phyloP scores from a whole-genome alignment of 2,888 invertebrate species.

The Agrypnus murinus region DNA sequence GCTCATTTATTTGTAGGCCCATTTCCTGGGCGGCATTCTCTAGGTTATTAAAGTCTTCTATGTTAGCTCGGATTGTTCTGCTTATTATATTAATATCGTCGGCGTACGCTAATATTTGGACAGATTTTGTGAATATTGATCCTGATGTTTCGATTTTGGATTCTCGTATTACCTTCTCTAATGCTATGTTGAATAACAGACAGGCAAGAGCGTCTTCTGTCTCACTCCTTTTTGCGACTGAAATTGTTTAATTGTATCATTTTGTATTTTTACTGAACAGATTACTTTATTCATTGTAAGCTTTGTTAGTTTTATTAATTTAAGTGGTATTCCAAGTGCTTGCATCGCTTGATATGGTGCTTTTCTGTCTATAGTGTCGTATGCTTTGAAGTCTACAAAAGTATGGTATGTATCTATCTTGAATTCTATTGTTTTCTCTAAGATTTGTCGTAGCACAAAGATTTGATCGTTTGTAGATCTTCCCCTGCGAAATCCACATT shows the following conservation, averaged over 20 bases:
- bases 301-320: not conserved
- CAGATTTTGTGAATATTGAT: not conserved
- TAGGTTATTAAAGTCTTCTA: not conserved
- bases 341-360: not conserved
- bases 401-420: conserved; percentile 4
- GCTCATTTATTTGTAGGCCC: conserved; percentile 4
- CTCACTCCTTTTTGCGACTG: not conserved
- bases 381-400: not conserved
- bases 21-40: not conserved
- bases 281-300: not conserved
- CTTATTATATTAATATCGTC: not conserved
- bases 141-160: not conserved
- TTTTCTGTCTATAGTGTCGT: not conserved
- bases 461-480: conserved; percentile 1
- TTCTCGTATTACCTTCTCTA: not conserved
- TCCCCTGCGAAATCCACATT: not conserved
- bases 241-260: too few species aligned
- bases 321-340: not conserved
- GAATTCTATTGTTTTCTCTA: not conserved
- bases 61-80: not conserved
- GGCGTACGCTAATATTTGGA: not conserved
- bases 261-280: too few species aligned
- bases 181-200: not conserved
- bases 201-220: not conserved
- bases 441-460: not conserved